Percentiles rank a stretch among this genome's conserved stretches.
phyloP scores from a whole-genome alignment of 2,888 invertebrate genomes.

The Scrobipalpa atriplicella region DNA sequence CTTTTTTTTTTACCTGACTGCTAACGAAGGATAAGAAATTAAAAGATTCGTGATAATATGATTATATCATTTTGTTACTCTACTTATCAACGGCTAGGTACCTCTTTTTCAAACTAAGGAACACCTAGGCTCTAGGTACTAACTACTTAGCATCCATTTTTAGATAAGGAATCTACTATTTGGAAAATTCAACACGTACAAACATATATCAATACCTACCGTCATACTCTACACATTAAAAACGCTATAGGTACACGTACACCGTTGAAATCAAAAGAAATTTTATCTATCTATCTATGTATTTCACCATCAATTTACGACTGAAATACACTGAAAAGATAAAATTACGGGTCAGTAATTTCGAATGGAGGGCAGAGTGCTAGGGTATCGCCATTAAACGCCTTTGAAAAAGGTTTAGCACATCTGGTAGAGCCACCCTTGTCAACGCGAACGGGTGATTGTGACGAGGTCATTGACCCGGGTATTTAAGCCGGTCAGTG shows the following conservation, averaged over 20 bases:
- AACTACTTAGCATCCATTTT: too few relatives aligned
- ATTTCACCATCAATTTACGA: neutral
- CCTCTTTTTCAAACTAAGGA: too few relatives aligned
- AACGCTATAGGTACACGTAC: neutral
- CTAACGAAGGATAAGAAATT: too few relatives aligned
- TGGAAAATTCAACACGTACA: too few relatives aligned
- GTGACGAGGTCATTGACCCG: slow-evolving; percentile 69
- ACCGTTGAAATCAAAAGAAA: neutral
- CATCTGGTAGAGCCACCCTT: slow-evolving; percentile 55
- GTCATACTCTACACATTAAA: too few relatives aligned
- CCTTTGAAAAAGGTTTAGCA: slow-evolving; percentile 22
- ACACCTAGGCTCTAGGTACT: too few relatives aligned
- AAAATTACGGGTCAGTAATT: slow-evolving; percentile 4
- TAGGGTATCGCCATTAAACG: slow-evolving; percentile 7
- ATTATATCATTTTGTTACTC: too few relatives aligned
- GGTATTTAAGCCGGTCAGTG: slow-evolving; percentile 70
- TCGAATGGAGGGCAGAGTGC: neutral
- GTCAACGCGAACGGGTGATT: slow-evolving; percentile 60
- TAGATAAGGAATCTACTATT: too few relatives aligned
- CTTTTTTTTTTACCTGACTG: too few relatives aligned
- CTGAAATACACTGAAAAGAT: slow-evolving; percentile 10
- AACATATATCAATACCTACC: too few relatives aligned
- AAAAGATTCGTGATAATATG: too few relatives aligned
- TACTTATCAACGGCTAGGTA: too few relatives aligned
- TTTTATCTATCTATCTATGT: neutral